Evolutionary conservation across 2,888 invertebrate genomes (phyloP).

Genomic region (Leucoptera coffeella): DNA sequence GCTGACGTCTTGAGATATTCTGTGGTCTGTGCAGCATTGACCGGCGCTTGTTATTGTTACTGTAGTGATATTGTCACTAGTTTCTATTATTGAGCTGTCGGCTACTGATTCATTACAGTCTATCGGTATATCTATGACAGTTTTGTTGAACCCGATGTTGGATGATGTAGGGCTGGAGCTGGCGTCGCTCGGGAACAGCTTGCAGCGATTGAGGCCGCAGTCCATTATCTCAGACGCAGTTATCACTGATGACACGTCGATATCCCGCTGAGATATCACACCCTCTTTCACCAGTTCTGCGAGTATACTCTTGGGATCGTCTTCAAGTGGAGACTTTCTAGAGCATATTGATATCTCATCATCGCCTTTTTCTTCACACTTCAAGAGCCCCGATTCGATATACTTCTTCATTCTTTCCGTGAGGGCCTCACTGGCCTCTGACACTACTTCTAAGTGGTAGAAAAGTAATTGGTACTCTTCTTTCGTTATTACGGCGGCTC

Average conservation of each 20-base stretch:
- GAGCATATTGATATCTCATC: slow-evolving; percentile 13
- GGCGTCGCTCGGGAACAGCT: slow-evolving; percentile 24
- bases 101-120: slow-evolving; percentile 27
- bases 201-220: slow-evolving; percentile 16
- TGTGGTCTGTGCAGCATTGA: slow-evolving; percentile 39
- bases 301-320: slow-evolving; percentile 31
- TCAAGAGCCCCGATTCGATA: slow-evolving; percentile 41
- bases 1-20: slow-evolving; percentile 37
- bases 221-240: slow-evolving; percentile 27
- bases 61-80: slow-evolving; percentile 30
- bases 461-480: slow-evolving; percentile 50
- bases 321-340: slow-evolving; percentile 13
- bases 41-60: slow-evolving; percentile 30
- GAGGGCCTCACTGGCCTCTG: slow-evolving; percentile 39
- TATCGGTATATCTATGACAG: slow-evolving; percentile 33
- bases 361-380: slow-evolving; percentile 13
- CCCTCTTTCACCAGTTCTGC: slow-evolving; percentile 42
- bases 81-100: slow-evolving; percentile 26
- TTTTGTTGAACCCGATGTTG: slow-evolving; percentile 24
- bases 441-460: slow-evolving; percentile 43
- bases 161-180: slow-evolving; percentile 24
- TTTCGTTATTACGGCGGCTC: slow-evolving; percentile 41
- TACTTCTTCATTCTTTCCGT: slow-evolving; percentile 45
- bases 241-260: slow-evolving; percentile 32
- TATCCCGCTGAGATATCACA: slow-evolving; percentile 32